A percentile compares a stretch with the other conserved stretches of the same genome.
Evolutionary conservation across 2,888 invertebrate species (phyloP).

Genomic region (Fissipunctia ypsillon): DNA sequence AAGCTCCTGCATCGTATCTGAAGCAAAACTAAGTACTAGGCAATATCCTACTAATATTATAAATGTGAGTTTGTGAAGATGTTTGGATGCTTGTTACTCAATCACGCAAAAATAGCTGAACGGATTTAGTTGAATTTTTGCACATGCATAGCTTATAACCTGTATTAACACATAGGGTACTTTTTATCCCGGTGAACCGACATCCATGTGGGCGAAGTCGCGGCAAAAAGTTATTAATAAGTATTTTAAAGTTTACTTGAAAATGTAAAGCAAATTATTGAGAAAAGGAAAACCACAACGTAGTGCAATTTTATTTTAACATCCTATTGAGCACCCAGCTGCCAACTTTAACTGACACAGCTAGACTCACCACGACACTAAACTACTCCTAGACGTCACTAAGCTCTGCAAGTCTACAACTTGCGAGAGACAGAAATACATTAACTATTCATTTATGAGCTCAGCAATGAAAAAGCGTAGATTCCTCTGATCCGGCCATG

Average conservation of each 20-base stretch:
- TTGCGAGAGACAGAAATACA: constrained; percentile 22
- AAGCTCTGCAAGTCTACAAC: neutral
- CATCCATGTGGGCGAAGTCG: too few species aligned
- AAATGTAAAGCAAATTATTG: neutral
- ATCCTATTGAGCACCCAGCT: neutral
- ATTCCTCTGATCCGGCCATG: constrained; percentile 36
- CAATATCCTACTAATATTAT: too few species aligned
- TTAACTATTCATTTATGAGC: constrained; percentile 57
- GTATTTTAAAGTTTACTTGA: neutral
- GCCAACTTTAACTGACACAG: neutral
- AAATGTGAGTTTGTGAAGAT: too few species aligned
- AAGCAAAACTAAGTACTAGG: neutral
- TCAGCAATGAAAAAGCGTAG: constrained; percentile 42
- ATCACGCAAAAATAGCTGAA: too few species aligned
- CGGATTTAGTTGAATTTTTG: too few species aligned
- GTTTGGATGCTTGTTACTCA: too few species aligned
- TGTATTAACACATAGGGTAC: too few species aligned
- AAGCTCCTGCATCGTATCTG: neutral
- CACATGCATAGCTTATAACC: too few species aligned
- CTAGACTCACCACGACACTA: neutral
- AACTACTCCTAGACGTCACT: constrained; percentile 1
- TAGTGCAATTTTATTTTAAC: neutral
- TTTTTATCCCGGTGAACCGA: too few species aligned
- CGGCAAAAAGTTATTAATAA: too few species aligned
- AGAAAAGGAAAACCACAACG: neutral